Percentiles rank a stretch among this genome's conserved stretches.
Evolutionary conservation across 1,140 invertebrate genomes (phyloP).

Genomic region (Maniola jurtina): DNA sequence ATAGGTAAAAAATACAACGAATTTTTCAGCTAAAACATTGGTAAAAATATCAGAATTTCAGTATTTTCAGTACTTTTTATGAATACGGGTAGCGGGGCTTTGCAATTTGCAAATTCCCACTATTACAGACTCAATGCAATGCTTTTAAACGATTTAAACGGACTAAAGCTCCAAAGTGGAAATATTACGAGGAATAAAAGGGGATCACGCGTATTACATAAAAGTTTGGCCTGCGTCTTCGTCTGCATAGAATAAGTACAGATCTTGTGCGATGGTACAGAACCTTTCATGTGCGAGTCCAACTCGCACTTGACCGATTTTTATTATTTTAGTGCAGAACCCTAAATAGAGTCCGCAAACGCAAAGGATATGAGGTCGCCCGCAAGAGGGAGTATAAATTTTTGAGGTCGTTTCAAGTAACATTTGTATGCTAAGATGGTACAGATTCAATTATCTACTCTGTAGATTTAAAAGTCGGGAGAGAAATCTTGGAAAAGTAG

Average conservation of each 20-base stretch:
- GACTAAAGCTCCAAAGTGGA: not conserved
- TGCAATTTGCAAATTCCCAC: conserved; percentile 15
- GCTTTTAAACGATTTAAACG: conserved; percentile 6
- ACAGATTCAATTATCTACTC: conserved; percentile 18
- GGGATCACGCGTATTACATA: too few relatives aligned
- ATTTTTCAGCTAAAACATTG: too few relatives aligned
- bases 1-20: too few relatives aligned
- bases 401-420: conserved; percentile 11
- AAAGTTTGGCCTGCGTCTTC: too few relatives aligned
- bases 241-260: too few relatives aligned
- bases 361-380: conserved; percentile 6
- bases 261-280: too few relatives aligned
- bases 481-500: too few relatives aligned
- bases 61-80: not conserved
- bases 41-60: not conserved
- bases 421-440: conserved; percentile 9
- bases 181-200: not conserved
- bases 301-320: too few relatives aligned
- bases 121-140: conserved; percentile 9
- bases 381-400: conserved; percentile 14
- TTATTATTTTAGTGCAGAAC: too few relatives aligned
- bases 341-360: not conserved
- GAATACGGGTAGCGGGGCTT: not conserved
- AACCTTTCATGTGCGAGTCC: too few relatives aligned
- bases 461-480: not conserved